Evolutionary conservation across 2,113 vertebrate species (phyloP).

Genomic region (Gymnobelideus leadbeateri): DNA sequence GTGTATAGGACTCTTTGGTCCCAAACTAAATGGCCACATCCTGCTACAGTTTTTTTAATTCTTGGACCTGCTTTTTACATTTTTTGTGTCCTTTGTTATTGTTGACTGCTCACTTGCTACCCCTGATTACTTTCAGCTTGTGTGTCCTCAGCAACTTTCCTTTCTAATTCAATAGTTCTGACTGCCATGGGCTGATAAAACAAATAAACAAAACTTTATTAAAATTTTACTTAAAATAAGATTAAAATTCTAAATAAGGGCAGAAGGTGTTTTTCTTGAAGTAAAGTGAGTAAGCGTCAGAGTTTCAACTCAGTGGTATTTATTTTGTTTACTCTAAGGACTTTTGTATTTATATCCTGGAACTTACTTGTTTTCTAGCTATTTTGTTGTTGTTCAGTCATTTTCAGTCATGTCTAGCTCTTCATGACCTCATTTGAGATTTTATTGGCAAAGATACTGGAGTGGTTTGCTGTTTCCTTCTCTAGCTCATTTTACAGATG

Average conservation of each 20-base stretch:
- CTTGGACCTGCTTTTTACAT: conserved; percentile 36
- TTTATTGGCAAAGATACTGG: background rate
- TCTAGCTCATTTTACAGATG: background rate
- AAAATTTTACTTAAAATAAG: conserved; percentile 1
- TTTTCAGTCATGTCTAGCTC: background rate
- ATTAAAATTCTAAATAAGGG: background rate
- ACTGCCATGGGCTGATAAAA: conserved; percentile 6
- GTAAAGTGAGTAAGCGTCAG: conserved; percentile 39
- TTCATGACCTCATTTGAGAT: background rate
- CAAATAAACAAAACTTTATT: conserved; percentile 21
- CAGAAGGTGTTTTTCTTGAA: background rate
- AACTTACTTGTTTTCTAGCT: conserved; percentile 7
- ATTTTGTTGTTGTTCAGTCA: background rate
- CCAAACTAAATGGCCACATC: background rate
- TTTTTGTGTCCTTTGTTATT: background rate
- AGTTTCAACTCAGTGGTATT: conserved; percentile 13
- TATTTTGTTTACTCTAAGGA: conserved; percentile 6
- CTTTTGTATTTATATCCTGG: conserved; percentile 3
- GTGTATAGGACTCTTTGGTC: background rate
- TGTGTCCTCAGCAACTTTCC: background rate
- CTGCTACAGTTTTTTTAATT: background rate
- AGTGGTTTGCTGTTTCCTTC: background rate
- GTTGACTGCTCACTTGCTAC: background rate
- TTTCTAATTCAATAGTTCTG: conserved; percentile 23
- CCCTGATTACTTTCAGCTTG: background rate